phyloP scores from a whole-genome alignment of 2,797 vertebrate species.

The Dendrocincla fuliginosa region DNA sequence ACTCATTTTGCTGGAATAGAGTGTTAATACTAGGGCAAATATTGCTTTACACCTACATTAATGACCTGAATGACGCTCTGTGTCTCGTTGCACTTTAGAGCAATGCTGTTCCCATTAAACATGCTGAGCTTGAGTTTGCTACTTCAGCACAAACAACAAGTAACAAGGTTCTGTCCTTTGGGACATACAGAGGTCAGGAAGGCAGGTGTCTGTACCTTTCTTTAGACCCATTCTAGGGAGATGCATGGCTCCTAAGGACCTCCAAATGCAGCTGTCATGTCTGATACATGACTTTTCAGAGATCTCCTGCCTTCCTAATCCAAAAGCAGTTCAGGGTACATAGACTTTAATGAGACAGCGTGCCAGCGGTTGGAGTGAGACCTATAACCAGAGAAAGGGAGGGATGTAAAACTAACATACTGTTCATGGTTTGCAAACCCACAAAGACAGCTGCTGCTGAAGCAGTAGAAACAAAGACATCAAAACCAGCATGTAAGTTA shows the following conservation, averaged over 20 bases:
- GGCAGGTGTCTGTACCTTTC: background rate
- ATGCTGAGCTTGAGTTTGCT: background rate
- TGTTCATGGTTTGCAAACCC: background rate
- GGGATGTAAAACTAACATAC: background rate
- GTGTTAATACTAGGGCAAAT: background rate
- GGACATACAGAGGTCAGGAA: background rate
- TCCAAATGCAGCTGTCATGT: background rate
- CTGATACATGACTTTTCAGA: background rate
- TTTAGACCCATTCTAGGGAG: background rate
- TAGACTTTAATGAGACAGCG: background rate
- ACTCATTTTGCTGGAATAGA: background rate
- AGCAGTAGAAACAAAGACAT: background rate
- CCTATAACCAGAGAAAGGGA: background rate
- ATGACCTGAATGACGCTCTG: background rate
- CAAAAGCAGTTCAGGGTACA: background rate
- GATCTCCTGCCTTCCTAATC: background rate
- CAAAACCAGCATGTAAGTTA: conserved; percentile 3
- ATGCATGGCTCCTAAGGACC: background rate
- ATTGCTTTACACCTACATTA: background rate
- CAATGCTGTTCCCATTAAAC: background rate
- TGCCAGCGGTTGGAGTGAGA: background rate
- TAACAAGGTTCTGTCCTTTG: background rate
- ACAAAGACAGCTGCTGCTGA: background rate
- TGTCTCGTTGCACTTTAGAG: background rate
- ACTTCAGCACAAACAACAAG: background rate